phyloP scores from a whole-genome alignment of 2,888 invertebrate species.

The Phragmatobia fuliginosa region DNA sequence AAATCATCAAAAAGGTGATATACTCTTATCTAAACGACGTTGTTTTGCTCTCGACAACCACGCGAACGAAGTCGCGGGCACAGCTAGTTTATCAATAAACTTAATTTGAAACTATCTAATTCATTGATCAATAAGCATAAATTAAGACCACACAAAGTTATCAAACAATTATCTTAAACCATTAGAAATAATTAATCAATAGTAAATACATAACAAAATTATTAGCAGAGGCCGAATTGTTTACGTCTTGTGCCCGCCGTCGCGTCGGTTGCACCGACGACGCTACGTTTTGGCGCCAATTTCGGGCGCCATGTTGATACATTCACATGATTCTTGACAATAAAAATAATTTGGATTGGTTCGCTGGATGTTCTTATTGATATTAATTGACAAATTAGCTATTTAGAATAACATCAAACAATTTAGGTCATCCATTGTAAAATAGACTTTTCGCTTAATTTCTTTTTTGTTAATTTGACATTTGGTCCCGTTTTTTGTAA shows the following conservation, averaged over 20 bases:
- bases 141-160: slow-evolving; percentile 5
- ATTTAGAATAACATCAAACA: slow-evolving; percentile 6
- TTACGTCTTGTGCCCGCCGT: slow-evolving; percentile 58
- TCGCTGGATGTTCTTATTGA: slow-evolving; percentile 56
- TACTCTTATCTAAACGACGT: too few relatives aligned
- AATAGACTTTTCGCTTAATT: neutral
- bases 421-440: neutral
- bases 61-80: too few relatives aligned
- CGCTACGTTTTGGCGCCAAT: slow-evolving; percentile 76
- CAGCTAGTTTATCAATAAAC: neutral
- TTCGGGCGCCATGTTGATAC: slow-evolving; percentile 74
- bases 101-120: slow-evolving; percentile 1
- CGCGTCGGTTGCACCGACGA: slow-evolving; percentile 54
- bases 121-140: slow-evolving; percentile 9
- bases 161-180: slow-evolving; percentile 16
- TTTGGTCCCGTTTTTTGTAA: too few relatives aligned
- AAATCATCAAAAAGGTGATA: too few relatives aligned
- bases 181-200: slow-evolving; percentile 57
- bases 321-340: slow-evolving; percentile 75
- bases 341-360: slow-evolving; percentile 74
- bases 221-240: slow-evolving; percentile 57
- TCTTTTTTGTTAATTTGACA: neutral
- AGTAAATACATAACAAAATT: slow-evolving; percentile 56
- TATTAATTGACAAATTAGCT: slow-evolving; percentile 50
- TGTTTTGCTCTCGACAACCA: too few relatives aligned